Percentiles rank a stretch among this genome's conserved stretches.
These are phyloP conservation scores for Macaria liturata DNA, from an alignment of 2,888 invertebrate species.

Conservation along the genomic window DNA sequence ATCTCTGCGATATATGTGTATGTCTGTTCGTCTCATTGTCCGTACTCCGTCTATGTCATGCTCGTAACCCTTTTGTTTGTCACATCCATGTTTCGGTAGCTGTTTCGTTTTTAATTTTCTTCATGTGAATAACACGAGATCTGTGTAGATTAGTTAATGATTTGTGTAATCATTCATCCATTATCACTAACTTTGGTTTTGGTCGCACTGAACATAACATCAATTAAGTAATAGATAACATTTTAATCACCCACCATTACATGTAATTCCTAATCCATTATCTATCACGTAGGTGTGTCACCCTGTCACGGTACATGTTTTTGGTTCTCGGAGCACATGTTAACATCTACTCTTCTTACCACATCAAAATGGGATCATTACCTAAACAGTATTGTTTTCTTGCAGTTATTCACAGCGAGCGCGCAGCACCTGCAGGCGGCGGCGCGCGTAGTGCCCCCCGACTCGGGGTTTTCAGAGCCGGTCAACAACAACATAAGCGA, in stretches of 20 bases:
- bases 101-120: not conserved
- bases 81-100: conserved; percentile 9
- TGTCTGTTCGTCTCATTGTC: conserved; percentile 21
- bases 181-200: not conserved
- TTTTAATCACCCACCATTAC: not conserved
- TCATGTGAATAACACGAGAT: not conserved
- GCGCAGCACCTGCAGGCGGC: conserved; percentile 71
- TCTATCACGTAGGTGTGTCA: not conserved
- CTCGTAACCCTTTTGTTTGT: conserved; percentile 9
- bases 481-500: conserved; percentile 75
- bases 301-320: not conserved
- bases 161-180: too few species aligned
- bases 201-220: too few species aligned
- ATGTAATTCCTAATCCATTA: not conserved
- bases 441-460: conserved; percentile 67
- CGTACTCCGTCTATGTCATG: conserved; percentile 5
- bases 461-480: conserved; percentile 73
- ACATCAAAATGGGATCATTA: too few species aligned
- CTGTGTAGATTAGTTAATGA: too few species aligned
- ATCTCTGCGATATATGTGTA: conserved; percentile 29
- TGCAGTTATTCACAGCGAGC: conserved; percentile 71
- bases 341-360: not conserved
- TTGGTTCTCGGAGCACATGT: not conserved
- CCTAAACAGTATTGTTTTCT: too few species aligned
- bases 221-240: not conserved